Percentiles rank a stretch among this genome's conserved stretches.
phyloP scores from a whole-genome alignment of 2,888 invertebrate species.

The Stenurella melanura region DNA sequence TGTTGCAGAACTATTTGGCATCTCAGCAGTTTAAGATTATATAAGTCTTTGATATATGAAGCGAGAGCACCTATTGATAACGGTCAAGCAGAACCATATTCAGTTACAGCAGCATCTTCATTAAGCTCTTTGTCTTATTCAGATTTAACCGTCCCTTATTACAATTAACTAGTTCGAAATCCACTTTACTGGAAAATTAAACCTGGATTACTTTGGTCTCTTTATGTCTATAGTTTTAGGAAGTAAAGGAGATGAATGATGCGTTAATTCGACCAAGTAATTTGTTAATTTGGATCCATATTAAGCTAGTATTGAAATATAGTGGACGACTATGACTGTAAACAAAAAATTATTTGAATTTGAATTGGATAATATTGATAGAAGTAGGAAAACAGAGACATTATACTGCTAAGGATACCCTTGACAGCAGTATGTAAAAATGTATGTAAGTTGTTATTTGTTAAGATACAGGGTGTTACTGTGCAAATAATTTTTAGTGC shows the following conservation, averaged over 20 bases:
- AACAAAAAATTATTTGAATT: constrained; percentile 5
- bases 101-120: constrained; percentile 47
- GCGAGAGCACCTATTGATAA: constrained; percentile 57
- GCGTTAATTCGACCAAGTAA: constrained; percentile 20
- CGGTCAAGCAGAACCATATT: constrained; percentile 55
- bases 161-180: constrained; percentile 43
- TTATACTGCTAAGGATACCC: no score
- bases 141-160: constrained; percentile 29
- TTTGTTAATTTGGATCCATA: constrained; percentile 12
- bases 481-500: no score
- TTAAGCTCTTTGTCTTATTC: constrained; percentile 42
- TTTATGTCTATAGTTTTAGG: not conserved
- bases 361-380: not conserved
- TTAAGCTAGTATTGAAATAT: constrained; percentile 14
- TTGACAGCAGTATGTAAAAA: no score
- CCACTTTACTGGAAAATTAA: constrained; percentile 40
- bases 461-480: no score
- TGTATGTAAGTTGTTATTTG: no score
- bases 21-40: constrained; percentile 51
- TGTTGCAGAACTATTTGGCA: constrained; percentile 24
- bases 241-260: not conserved
- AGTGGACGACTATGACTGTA: not conserved
- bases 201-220: constrained; percentile 24
- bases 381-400: not conserved
- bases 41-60: constrained; percentile 60